phyloP scores from a whole-genome alignment of 1,140 invertebrate genomes.

The Lasioglossum baleicum region DNA sequence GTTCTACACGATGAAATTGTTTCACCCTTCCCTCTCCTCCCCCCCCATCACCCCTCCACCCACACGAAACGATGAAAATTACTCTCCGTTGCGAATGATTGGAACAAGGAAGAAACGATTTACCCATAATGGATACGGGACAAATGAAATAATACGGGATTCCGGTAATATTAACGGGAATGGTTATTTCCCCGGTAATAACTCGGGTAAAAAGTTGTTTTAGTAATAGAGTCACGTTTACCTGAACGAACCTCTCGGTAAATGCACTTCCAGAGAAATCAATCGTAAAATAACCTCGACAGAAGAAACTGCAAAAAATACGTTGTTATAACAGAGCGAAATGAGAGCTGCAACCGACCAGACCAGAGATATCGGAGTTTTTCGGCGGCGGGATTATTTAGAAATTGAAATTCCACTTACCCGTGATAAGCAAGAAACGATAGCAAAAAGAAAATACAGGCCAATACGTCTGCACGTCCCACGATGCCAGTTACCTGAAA shows the following conservation, averaged over 20 bases:
- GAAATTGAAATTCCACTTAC: conserved; percentile 80
- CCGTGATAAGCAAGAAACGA: conserved; percentile 90
- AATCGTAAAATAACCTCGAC: background rate
- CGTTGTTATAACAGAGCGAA: background rate
- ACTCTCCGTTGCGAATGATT: background rate
- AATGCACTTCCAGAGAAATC: background rate
- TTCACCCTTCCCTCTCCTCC: background rate
- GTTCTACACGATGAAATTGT: conserved; percentile 10
- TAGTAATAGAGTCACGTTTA: background rate
- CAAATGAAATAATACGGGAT: background rate
- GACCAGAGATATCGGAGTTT: background rate
- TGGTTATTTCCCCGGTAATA: background rate
- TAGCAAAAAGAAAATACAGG: conserved; percentile 90
- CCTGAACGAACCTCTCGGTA: background rate
- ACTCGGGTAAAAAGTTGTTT: background rate
- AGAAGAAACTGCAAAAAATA: background rate
- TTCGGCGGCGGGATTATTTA: background rate
- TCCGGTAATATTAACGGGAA: background rate
- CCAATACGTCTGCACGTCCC: conserved; percentile 90
- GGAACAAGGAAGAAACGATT: conserved; percentile 2
- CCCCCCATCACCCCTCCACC: background rate
- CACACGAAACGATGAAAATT: background rate
- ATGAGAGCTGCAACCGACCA: background rate
- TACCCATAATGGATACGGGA: background rate
- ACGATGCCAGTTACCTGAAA: conserved; percentile 90